Conservation (phyloP, 2,797 vertebrate genomes). For the Sebastes alutus region DNA sequence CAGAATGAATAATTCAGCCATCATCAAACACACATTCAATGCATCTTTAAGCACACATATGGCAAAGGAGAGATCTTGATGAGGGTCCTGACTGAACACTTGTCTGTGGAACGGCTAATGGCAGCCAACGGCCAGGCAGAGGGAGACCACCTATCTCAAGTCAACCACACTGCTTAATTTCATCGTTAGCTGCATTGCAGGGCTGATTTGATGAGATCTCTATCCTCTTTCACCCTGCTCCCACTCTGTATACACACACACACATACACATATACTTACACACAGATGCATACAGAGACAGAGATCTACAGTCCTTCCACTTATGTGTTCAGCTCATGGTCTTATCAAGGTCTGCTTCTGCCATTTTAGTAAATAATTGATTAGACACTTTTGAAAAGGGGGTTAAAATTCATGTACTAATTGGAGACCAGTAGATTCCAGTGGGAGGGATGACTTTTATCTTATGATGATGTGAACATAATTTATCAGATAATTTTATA, state of each 20-base stretch:
- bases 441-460: slow-evolving; percentile 87
- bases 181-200: slow-evolving; percentile 71
- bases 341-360: slow-evolving; percentile 84
- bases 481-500: slow-evolving; percentile 89
- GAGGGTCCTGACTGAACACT: slow-evolving; percentile 67
- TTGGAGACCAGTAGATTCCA: slow-evolving; percentile 86
- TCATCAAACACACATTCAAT: slow-evolving; percentile 79
- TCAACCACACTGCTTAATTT: slow-evolving; percentile 67
- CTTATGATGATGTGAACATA: slow-evolving; percentile 88
- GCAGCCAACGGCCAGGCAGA: slow-evolving; percentile 72
- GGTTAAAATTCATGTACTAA: slow-evolving; percentile 87
- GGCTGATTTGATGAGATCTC: slow-evolving; percentile 67
- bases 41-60: slow-evolving; percentile 76
- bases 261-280: slow-evolving; percentile 1
- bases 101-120: slow-evolving; percentile 67
- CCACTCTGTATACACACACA: slow-evolving; percentile 16
- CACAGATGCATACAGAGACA: slow-evolving; percentile 47
- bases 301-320: slow-evolving; percentile 69
- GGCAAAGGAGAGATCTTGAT: slow-evolving; percentile 73
- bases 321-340: slow-evolving; percentile 83
- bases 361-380: slow-evolving; percentile 89
- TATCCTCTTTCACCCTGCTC: slow-evolving; percentile 17
- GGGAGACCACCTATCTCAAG: slow-evolving; percentile 72
- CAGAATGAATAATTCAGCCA: slow-evolving; percentile 82
- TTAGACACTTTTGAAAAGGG: slow-evolving; percentile 86